Base-by-base conservation (phyloP, 92 coral and sea anemone genomes). In the Diadumene lineata region DNA sequence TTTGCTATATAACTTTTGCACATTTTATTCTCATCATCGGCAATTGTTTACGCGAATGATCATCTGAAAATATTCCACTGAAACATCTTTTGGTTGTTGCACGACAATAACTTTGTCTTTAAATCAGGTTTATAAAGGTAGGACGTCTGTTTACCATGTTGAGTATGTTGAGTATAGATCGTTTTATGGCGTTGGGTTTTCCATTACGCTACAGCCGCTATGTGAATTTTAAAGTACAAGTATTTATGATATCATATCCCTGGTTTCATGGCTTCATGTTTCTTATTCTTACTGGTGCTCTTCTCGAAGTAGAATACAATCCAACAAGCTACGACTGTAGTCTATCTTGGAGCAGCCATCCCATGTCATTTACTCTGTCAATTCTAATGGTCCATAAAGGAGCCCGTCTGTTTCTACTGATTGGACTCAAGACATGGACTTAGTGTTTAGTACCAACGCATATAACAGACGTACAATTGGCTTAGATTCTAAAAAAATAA, bases 271-370 rank as follows among this genome's bases (percentile, higher is more conserved):
- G 86, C 9, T 17, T 69, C 21, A 21, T 55, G 3, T 81, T 75
- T 57, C 70, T 50, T 23, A 56, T 81, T 22, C 55, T 63, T 33
- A 66, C 60, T 53, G 86, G 67, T 6, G 32, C 64, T 2, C 31
- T 34, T 25, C 50, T 86, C 23, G 79, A 73, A n/a, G 57, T 85
- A 7, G n/a, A 68, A 33, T 85, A 73, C 44, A 55, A 68, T 30
- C 70, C 79, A 34, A n/a, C n/a, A n/a, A n/a, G n/a, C n/a, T 57
- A 64, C 25, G 85, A 68, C 76, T 85, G 89, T 33, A 79, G 89
- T 17, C 46, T 85, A 16, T 64, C 69, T 0, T 85, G 89, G 89
- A 51, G 68, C 1, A 24, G 31, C 18, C 71, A 82, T 31, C 81
- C 72, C 26, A 0, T 79, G 22, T 72, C 56, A 7, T 80, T 85